Percentiles rank a stretch among this genome's conserved stretches.
These are phyloP conservation scores for Meloe dianella DNA, from an alignment of 2,888 invertebrate species.

Conservation along the genomic window DNA sequence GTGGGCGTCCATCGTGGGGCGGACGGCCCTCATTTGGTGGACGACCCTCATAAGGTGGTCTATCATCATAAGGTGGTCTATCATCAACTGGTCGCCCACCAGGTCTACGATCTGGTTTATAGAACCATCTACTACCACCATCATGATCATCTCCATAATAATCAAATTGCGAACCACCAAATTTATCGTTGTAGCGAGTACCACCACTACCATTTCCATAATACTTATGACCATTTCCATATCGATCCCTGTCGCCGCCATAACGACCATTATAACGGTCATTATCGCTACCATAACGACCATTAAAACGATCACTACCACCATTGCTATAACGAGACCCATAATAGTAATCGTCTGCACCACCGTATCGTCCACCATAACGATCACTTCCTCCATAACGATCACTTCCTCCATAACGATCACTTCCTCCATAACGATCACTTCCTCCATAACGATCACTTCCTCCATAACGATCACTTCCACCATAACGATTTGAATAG, in stretches of 20 bases:
- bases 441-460: conserved; percentile 37
- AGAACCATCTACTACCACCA: conserved; percentile 54
- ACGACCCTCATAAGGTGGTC: conserved; percentile 42
- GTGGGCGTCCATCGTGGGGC: conserved; percentile 45
- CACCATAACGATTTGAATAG: conserved; percentile 57
- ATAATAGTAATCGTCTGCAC: conserved; percentile 44
- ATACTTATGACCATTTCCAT: conserved; percentile 32
- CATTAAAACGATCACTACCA: conserved; percentile 44
- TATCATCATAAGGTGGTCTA: conserved; percentile 37
- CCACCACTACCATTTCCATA: conserved; percentile 53
- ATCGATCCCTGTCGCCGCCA: conserved; percentile 36
- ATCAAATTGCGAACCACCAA: conserved; percentile 32
- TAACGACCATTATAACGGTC: conserved; percentile 34
- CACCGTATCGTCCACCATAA: conserved; percentile 38
- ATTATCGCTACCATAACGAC: conserved; percentile 20
- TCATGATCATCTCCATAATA: conserved; percentile 53
- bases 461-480: conserved; percentile 42
- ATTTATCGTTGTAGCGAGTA: conserved; percentile 42
- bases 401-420: conserved; percentile 40
- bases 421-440: not conserved
- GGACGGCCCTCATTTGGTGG: conserved; percentile 43
- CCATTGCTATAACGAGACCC: conserved; percentile 47
- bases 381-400: conserved; percentile 46
- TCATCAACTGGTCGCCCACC: conserved; percentile 45
- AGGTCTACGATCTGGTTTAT: conserved; percentile 52